Base-by-base conservation (phyloP, 2,113 vertebrate genomes). In the Stegastes partitus region DNA sequence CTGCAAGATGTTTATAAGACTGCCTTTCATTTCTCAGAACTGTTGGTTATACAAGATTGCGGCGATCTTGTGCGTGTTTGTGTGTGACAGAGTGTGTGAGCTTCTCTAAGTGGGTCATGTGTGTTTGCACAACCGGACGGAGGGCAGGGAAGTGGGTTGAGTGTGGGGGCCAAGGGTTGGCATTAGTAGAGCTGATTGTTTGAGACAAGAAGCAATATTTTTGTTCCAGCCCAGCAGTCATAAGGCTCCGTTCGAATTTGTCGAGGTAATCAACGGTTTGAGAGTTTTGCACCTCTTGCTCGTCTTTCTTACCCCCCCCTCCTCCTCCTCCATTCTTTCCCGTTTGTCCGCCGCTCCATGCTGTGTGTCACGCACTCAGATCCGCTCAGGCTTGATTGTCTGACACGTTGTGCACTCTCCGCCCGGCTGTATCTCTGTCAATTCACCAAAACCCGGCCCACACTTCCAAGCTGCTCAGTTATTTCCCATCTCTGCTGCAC, bases 81-180 rank as follows among this genome's bases (percentile, higher is more conserved):
- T 50, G 54, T n/a, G 23, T 12, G n/a, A 12, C 23, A 25, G 62
- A 15, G 53, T 42, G 63, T 42, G 56, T 19, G 70, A 25, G 80
- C 51, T 39, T 42, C 23, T 62, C 37, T 81, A 90, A 90, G 72
- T 90, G 79, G 92, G 90, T 90, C 85, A 85, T 83, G 74, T 84
- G 85, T 85, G 86, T 91, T 88, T 87, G 68, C 39, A 61, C 79
- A 83, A 79, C 73, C 3, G 11, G 47, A 79, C 22, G 11, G 61
- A 84, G 67, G 81, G 80, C 77, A 82, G 82, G 34, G 53, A 73
- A 79, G 22, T 77, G 84, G 81, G 75, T 74, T 21, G 57, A 79
- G 57, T 57, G 42, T 25, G 56, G 68, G 87, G 71, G 59, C 81
- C 31, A 76, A 47, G 54, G 64, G 79, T 70, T 74, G 25, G 73